Base-by-base conservation (phyloP, 2,113 vertebrate species). In the Cyanoramphus novaezelandiae region DNA sequence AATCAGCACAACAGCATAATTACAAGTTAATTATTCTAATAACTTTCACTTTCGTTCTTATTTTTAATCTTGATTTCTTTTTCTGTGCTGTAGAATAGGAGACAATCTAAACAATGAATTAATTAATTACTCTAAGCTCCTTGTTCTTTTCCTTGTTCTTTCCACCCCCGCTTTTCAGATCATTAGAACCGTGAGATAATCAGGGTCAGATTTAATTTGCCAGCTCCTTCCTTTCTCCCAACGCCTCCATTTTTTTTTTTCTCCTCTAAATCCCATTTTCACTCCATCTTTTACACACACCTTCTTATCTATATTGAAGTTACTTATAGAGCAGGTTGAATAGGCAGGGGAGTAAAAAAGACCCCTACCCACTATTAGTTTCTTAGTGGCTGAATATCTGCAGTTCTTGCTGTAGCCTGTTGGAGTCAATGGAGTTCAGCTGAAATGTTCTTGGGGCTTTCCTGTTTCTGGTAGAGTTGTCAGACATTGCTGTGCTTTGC, bases 11-110 rank as follows among this genome's bases (percentile, higher is more conserved):
- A 93, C 44, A 86, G 47, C 2, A 6, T 88, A 92, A 93, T 96
- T 94, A 93, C 82, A 67, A 96, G 94, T 97, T 98, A 98, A 98
- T 98, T 97, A 97, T 95, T 96, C 84, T 96, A 95, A 96, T 97
- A 95, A 82, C 57, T 93, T 97, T 96, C 67, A 75, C 90, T 94
- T 94, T 95, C 74, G 92, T 94, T 90, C 96, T 97, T 95, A 83
- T 93, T 95, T 95, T 94, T 93, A 97, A 97, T 97, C 89, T 93
- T 90, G 70, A 80, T 97, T 97, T 86, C 44, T 85, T 92, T 96
- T 92, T 92, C 88, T 85, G n/a, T 79, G 37, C 64, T 97, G 92
- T 97, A 97, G 93, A 97, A 95, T 59, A 95, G 70, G 84, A 93
- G 65, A 93, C 82, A 97, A 96, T 96, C 92, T 95, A 96, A 98